phyloP scores from a whole-genome alignment of 1,140 invertebrate genomes.

The Bombus confusus region DNA sequence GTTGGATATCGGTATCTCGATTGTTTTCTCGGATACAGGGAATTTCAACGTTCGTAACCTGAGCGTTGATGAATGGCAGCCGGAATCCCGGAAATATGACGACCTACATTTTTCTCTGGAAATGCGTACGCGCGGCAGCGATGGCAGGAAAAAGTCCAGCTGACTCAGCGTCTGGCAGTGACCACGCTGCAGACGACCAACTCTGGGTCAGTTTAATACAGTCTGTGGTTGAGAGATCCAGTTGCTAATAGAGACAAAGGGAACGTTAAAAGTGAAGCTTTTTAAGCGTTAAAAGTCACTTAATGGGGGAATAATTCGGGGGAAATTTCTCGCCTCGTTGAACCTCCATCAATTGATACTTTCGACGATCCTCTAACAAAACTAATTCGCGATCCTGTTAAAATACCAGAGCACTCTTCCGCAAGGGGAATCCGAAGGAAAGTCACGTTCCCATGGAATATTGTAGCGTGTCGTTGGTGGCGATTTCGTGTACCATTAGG shows the following conservation, averaged over 20 bases:
- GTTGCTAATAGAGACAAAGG: background rate
- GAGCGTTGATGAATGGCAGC: background rate
- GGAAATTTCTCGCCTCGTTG: background rate
- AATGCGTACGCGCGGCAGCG: background rate
- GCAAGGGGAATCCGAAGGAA: background rate
- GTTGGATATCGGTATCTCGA: background rate
- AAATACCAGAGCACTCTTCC: no score
- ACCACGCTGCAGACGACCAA: background rate
- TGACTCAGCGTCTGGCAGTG: constrained; percentile 17
- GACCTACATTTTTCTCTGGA: background rate
- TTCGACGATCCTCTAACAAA: background rate
- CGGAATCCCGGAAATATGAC: background rate
- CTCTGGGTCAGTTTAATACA: no score
- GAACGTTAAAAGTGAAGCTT: background rate
- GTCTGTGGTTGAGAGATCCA: background rate
- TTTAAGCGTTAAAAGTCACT: background rate
- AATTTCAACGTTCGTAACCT: background rate
- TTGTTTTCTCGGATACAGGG: background rate
- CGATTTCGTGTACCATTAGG: background rate
- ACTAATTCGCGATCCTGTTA: background rate
- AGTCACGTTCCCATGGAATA: background rate
- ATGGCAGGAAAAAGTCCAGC: background rate
- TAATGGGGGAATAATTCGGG: background rate
- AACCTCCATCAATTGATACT: background rate
- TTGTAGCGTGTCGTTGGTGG: background rate